Conservation (phyloP, 2,888 invertebrate genomes). For the Drosophila suboccidentalis region DNA sequence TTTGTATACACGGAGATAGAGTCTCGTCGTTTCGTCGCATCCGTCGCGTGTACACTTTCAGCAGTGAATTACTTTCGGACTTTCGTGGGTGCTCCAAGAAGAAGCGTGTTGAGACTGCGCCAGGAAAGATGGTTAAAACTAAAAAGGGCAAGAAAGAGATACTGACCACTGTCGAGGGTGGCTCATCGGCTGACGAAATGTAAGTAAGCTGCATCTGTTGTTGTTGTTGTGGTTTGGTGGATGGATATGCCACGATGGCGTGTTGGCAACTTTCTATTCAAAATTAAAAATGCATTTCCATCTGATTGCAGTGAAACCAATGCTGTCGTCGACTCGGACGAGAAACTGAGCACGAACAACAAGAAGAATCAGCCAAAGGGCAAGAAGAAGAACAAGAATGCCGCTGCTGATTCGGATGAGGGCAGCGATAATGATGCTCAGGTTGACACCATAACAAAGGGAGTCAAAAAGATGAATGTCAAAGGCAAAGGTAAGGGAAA, state of each 20-base stretch:
- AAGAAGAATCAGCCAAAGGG: constrained; percentile 83
- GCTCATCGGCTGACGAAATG: constrained; percentile 90
- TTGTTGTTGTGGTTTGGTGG: constrained; percentile 10
- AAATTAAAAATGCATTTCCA: constrained; percentile 16
- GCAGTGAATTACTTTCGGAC: constrained; percentile 73
- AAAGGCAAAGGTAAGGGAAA: constrained; percentile 86
- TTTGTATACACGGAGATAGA: constrained; percentile 10
- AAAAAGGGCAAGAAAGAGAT: constrained; percentile 93
- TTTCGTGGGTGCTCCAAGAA: constrained; percentile 72
- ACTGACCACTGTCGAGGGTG: constrained; percentile 81
- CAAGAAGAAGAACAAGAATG: constrained; percentile 78
- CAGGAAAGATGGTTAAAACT: constrained; percentile 90
- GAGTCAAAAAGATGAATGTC: constrained; percentile 88
- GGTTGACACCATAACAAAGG: constrained; percentile 86
- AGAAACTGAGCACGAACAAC: constrained; percentile 84
- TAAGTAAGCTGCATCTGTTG: constrained; percentile 85
- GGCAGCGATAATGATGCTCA: constrained; percentile 86
- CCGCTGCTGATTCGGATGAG: constrained; percentile 74
- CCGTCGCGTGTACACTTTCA: constrained; percentile 73
- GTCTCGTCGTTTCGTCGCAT: constrained; percentile 35
- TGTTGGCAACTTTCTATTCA: constrained; percentile 68
- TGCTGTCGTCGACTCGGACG: constrained; percentile 71
- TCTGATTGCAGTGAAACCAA: constrained; percentile 88
- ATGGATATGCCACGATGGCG: constrained; percentile 46
- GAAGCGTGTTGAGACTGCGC: constrained; percentile 85